A percentile compares a stretch with the other conserved stretches of the same genome.
Evolutionary conservation across 2,113 vertebrate genomes (phyloP).

Genomic region (Nerophis ophidion): DNA sequence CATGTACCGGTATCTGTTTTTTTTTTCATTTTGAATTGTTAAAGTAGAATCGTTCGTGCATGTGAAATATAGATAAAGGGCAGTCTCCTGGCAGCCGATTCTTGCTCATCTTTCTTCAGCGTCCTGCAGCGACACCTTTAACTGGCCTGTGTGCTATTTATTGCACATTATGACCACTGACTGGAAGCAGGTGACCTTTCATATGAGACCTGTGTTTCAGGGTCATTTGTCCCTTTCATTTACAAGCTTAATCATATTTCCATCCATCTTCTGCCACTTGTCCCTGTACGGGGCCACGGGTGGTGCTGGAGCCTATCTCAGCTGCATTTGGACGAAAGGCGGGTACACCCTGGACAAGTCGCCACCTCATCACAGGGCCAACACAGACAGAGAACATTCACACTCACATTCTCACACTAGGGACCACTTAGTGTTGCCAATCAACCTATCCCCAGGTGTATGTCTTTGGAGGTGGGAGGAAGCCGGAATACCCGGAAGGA

Average conservation of each 20-base stretch:
- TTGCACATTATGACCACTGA: not conserved
- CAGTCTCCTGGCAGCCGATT: slow-evolving; percentile 16
- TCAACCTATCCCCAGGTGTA: no score
- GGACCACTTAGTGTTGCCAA: no score
- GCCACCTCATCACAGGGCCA: no score
- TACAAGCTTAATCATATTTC: not conserved
- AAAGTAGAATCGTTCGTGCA: not conserved
- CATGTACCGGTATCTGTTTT: not conserved
- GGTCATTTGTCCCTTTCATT: slow-evolving; percentile 6
- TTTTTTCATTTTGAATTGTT: not conserved
- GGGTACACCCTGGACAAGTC: no score
- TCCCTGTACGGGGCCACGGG: no score
- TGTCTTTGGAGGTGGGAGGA: no score
- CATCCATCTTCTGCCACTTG: no score
- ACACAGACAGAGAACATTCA: no score
- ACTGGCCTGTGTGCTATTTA: slow-evolving; percentile 3
- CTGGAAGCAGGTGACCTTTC: slow-evolving; percentile 2
- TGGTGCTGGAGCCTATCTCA: no score
- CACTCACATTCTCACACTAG: no score
- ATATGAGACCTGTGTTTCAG: slow-evolving; percentile 9
- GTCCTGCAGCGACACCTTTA: slow-evolving; percentile 4
- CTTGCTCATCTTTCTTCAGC: slow-evolving; percentile 14
- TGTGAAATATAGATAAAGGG: slow-evolving; percentile 4
- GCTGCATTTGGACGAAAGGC: no score
- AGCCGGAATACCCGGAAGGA: no score